Evolutionary conservation across 2,797 vertebrate genomes (phyloP).

Genomic region (Synaphobranchus kaupii): DNA sequence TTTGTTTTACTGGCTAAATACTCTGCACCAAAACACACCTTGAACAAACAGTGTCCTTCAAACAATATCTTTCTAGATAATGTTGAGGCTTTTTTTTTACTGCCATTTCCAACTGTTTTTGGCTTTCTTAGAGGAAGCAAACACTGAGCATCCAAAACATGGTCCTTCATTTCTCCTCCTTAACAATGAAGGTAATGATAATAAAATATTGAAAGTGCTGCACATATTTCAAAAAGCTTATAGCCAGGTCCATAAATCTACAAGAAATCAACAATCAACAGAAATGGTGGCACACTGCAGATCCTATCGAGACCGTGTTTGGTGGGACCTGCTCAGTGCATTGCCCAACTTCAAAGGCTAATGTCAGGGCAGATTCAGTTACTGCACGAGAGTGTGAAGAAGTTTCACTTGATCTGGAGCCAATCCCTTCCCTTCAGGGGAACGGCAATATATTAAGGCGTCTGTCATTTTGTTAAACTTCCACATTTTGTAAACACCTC

Average conservation of each 20-base stretch:
- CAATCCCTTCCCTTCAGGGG: constrained; percentile 57
- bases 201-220: neutral
- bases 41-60: neutral
- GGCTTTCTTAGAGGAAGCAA: neutral
- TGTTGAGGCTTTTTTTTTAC: too few relatives aligned
- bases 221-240: neutral
- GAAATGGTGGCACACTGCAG: neutral
- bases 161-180: neutral
- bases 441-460: constrained; percentile 29
- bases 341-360: constrained; percentile 13
- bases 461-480: constrained; percentile 1
- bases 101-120: neutral
- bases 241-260: neutral
- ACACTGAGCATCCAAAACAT: neutral
- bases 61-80: neutral
- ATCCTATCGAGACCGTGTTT: neutral
- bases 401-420: constrained; percentile 76
- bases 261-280: neutral
- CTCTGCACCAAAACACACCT: neutral
- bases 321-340: neutral
- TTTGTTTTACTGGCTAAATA: neutral
- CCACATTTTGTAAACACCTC: neutral
- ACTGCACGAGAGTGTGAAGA: constrained; percentile 39
- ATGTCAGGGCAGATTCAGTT: constrained; percentile 38
- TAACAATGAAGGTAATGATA: neutral